Base-by-base conservation (phyloP, 2,888 invertebrate genomes). In the Aspidiotus rigidus region DNA sequence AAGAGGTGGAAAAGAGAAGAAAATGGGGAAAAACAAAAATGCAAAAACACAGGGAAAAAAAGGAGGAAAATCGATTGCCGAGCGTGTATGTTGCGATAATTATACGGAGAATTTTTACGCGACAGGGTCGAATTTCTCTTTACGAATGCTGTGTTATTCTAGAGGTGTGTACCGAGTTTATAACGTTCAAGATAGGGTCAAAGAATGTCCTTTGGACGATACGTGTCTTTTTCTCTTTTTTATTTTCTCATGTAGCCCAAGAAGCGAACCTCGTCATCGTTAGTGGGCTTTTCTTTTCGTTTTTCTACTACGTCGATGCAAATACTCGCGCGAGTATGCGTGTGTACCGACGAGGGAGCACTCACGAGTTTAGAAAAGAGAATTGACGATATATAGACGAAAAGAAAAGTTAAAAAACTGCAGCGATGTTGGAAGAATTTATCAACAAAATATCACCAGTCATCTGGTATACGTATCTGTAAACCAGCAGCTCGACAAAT, bases 81-180 rank as follows among this genome's bases (percentile, higher is more conserved):
- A 49, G n/a, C 49, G 49, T 49, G 49, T 49, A 49, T n/a, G 49
- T 49, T 49, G 49, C 49, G 49, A 49, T 49, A 49, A 49, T 49
- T 49, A 49, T 49, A 13, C 49, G 49, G 49, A 49, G 49, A 49
- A n/a, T 13, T 11, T 49, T 11, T 13, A 49, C n/a, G 10, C 49
- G 49, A 49, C 49, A n/a, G n/a, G 10, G 49, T 49, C 3, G 49
- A 49, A 49, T 49, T 49, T 49, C n/a, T 11, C 49, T 13, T n/a
- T 13, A 49, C 49, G 49, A 49, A 49, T n/a, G 49, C 10, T 11
- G 49, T 49, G 49, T 49, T 49, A 13, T 49, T 11, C 49, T 49
- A n/a, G 49, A 49, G 49, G n/a, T 49, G 49, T 49, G 49, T n/a
- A 13, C 11, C 3, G 10, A 49, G 49, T 49, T 49, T 28, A 28